Evolutionary conservation across 2,888 invertebrate genomes (phyloP), one percentile per base, ranked within the genome.

Genomic region (Leistus spinibarbis): DNA sequence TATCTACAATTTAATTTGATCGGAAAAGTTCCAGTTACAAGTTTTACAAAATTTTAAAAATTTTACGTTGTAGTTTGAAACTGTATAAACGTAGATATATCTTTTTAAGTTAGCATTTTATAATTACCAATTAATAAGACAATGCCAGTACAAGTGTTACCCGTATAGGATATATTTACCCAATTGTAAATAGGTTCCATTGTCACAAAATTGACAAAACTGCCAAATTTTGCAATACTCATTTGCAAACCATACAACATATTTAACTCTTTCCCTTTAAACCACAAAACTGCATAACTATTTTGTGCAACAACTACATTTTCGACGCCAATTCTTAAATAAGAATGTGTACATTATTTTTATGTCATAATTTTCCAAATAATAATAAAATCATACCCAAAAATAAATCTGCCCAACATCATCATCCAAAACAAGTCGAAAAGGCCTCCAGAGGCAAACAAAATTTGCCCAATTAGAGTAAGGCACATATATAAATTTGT

Each of bases 161-260:
- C 94, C 16, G 85, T 81, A 81, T 92, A 93, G 79, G 88, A 89
- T 71, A 90, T 85, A 24, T 88, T 86, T 0, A 98, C 90, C 86
- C 90, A 93, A 78, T 90, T 87, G 83, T 98, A 98, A n/a, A 99
- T 85, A 1, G 93, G 93, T 82, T 93, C 95, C 96, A 98, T 97
- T 0, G 95, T 91, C 87, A 94, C 90, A 84, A 98, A 97, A 85
- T 98, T 98, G 0, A 98, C 96, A 17, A 97, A 95, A 80, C 97
- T 97, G 7, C 98, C 98, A 79, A 98, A 91, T 83, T 99, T 89
- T 1, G 98, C 96, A 85, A 99, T 95, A 78, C 98, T 98, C 79
- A 99, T 86, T 84, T 98, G 97, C 40, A 99, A 87, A 1, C 99
- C 99, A 86, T 99, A 99, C 13, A 99, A 98, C 95, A 98, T 97